A percentile compares a stretch with the other conserved stretches of the same genome.
Conservation (phyloP, 2,797 vertebrate species). For the Brotula barbata region DNA sequence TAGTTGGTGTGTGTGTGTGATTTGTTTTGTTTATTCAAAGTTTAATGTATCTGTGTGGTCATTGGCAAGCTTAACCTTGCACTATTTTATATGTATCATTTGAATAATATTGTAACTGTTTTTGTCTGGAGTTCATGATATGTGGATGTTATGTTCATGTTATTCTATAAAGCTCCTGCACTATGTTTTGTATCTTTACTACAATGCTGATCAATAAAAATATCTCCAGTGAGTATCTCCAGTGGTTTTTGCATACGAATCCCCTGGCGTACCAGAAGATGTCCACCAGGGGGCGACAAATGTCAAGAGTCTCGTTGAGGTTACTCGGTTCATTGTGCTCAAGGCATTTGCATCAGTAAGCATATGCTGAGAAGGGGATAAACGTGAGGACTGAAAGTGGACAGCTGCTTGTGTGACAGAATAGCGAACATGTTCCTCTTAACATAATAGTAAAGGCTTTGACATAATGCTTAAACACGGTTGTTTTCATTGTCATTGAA, state of each 20-base stretch:
- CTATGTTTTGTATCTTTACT: slow-evolving; percentile 46
- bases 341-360: slow-evolving; percentile 31
- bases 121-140: slow-evolving; percentile 17
- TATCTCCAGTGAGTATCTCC: not conserved
- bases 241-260: not conserved
- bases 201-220: slow-evolving; percentile 42
- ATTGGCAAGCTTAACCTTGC: slow-evolving; percentile 14
- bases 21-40: slow-evolving; percentile 18
- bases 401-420: not conserved
- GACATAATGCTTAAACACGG: not conserved
- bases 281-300: slow-evolving; percentile 66
- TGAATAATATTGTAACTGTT: slow-evolving; percentile 15
- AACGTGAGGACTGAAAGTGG: not conserved
- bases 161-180: slow-evolving; percentile 27
- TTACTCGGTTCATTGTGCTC: slow-evolving; percentile 59
- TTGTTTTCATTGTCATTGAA: not conserved
- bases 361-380: slow-evolving; percentile 9
- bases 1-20: slow-evolving; percentile 6
- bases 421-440: not conserved
- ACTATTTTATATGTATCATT: slow-evolving; percentile 28
- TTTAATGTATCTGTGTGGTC: slow-evolving; percentile 12
- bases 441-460: not conserved
- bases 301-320: slow-evolving; percentile 8
- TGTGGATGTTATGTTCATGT: slow-evolving; percentile 31
- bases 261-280: not conserved